Evolutionary conservation across 2,797 vertebrate species (phyloP), one percentile per base, ranked within the genome.

Genomic region (Lepus townsendii): DNA sequence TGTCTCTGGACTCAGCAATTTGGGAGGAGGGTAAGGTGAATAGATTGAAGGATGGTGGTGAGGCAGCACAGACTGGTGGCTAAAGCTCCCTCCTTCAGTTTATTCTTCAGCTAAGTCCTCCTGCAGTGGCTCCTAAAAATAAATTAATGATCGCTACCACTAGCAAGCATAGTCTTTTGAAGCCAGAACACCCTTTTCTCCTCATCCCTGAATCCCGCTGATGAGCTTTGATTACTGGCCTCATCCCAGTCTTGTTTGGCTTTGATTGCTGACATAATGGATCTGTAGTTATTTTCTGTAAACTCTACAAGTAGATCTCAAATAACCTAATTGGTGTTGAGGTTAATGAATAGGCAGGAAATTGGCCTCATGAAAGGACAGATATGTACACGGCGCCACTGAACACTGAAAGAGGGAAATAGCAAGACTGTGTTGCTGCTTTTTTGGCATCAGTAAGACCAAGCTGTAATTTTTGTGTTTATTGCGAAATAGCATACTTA

Each of bases 211-310:
- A 96, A 63, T 97, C 96, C 98, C 93, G 80, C 80, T 94, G 80
- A 90, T 54, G 95, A 93, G 72, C 91, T 98, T 98, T 98, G 95
- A 97, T 97, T 90, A 91, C 88, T 93, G 91, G 97, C 97, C 97
- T 95, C 95, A 90, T 97, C 92, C 95, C 82, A 93, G 42, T 96
- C 89, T 96, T 97, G 83, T 95, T 90, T 93, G 96, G 38, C 96
- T 98, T 98, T 98, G 97, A 98, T 98, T 19, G 0, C n/a, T 94
- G 79, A 85, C 93, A 88, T 96, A 97, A 97, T 95, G 79, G 82
- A 92, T 97, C 83, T 88, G 69, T 72, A 96, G 54, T 97, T 97
- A 94, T 95, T 98, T 97, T 97, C 92, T 85, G 63, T 94, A 94
- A 95, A 52, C 71, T 63, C 78, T 93, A 91, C 91, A 97, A 97